Percentiles rank a stretch among this genome's conserved stretches.
Conservation (phyloP, 2,888 invertebrate genomes). For the Scaeva pyrastri region DNA sequence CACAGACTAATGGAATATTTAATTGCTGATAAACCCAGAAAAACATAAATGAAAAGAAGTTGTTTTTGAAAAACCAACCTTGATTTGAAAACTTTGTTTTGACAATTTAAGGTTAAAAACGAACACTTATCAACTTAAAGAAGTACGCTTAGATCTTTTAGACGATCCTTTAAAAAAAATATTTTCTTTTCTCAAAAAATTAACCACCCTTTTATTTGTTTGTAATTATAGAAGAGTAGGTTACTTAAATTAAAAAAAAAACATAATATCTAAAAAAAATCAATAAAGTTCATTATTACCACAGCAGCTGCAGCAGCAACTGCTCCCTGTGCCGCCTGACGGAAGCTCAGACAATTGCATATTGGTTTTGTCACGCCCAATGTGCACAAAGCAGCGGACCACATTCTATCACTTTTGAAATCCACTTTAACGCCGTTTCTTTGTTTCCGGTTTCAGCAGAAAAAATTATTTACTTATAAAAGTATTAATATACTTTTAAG, state of each 20-base stretch:
- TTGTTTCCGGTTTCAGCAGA: conserved; percentile 51
- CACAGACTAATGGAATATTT: too few species aligned
- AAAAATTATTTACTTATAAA: conserved; percentile 28
- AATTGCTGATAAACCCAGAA: too few species aligned
- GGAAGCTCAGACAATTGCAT: conserved; percentile 84
- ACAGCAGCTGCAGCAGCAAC: conserved; percentile 81
- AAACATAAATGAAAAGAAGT: too few species aligned
- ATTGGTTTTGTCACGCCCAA: conserved; percentile 84
- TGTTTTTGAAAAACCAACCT: too few species aligned
- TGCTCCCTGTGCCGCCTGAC: conserved; percentile 83
- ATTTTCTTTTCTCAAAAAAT: too few species aligned
- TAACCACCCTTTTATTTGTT: too few species aligned
- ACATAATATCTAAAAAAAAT: background rate
- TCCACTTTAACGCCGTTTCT: conserved; percentile 79
- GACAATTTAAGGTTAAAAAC: too few species aligned
- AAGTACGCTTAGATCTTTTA: too few species aligned
- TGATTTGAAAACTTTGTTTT: too few species aligned
- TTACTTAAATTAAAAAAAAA: conserved; percentile 4
- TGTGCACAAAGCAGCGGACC: conserved; percentile 84
- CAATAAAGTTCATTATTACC: conserved; percentile 78
- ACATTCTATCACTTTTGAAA: conserved; percentile 83
- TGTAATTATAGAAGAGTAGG: too few species aligned
- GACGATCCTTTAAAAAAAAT: too few species aligned
- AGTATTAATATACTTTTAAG: background rate
- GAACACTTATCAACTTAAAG: too few species aligned